Percentiles rank a stretch among this genome's conserved stretches.
Conservation (phyloP, 2,888 invertebrate species). For the Heliconius erato region DNA sequence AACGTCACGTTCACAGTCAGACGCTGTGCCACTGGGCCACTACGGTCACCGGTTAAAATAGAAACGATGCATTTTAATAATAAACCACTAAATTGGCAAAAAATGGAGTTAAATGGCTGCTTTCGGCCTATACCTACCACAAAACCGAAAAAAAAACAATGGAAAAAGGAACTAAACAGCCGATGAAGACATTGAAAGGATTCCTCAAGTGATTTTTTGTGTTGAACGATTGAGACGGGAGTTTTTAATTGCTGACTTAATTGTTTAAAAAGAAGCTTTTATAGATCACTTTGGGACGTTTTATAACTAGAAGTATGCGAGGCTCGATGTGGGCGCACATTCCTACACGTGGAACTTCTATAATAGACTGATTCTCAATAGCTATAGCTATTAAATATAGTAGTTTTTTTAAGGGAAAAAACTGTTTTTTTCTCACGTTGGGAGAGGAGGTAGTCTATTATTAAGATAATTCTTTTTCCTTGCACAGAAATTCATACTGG, state of each 20-base stretch:
- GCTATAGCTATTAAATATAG: background rate
- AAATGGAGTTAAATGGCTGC: background rate
- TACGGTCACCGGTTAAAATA: too few species aligned
- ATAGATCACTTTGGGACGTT: constrained; percentile 46
- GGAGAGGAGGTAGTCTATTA: too few species aligned
- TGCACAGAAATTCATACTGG: too few species aligned
- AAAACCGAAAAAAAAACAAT: background rate
- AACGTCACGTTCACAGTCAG: too few species aligned
- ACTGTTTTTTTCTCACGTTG: too few species aligned
- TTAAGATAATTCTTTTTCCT: too few species aligned
- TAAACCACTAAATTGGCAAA: background rate
- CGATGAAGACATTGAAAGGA: constrained; percentile 59
- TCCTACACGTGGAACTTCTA: constrained; percentile 3
- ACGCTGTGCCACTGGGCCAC: too few species aligned
- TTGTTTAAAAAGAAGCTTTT: constrained; percentile 62
- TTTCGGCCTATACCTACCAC: background rate
- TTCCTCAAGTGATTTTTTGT: constrained; percentile 66
- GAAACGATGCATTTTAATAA: background rate
- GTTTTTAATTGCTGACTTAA: constrained; percentile 73
- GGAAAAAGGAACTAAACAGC: constrained; percentile 39
- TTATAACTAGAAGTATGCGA: constrained; percentile 31
- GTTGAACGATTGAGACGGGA: constrained; percentile 67
- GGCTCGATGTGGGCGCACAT: constrained; percentile 32
- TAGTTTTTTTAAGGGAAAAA: too few species aligned
- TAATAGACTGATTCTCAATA: background rate